Percentiles rank a stretch among this genome's conserved stretches.
Evolutionary conservation across 2,113 vertebrate species (phyloP).

Genomic region (Genyomyrus donnyi): DNA sequence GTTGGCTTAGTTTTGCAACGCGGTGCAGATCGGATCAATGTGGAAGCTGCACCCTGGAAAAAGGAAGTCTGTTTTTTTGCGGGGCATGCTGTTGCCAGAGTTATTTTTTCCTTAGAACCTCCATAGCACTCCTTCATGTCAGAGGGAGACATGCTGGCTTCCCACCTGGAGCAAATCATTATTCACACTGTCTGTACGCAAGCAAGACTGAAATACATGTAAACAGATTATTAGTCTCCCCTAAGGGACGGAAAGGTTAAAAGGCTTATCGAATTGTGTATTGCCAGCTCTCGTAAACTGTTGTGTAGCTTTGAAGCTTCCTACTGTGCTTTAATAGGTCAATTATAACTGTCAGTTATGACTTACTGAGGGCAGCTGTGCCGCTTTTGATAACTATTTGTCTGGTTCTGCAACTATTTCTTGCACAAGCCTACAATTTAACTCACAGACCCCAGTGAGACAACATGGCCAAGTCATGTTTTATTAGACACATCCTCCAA

Average conservation of each 20-base stretch:
- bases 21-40: conserved; percentile 14
- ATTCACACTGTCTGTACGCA: not conserved
- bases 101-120: not conserved
- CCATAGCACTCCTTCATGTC: not conserved
- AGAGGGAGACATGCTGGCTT: not conserved
- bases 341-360: conserved; percentile 13
- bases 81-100: not conserved
- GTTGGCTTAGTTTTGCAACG: not conserved
- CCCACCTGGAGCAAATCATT: conserved; percentile 8
- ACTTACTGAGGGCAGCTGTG: not conserved
- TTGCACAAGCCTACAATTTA: not conserved
- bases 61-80: conserved; percentile 1
- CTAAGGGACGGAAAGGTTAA: not conserved
- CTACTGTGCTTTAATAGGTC: conserved; percentile 2
- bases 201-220: not conserved
- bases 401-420: not conserved
- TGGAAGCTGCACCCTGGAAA: not conserved
- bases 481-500: not conserved
- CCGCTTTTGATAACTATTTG: not conserved
- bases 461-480: not conserved
- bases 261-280: not conserved
- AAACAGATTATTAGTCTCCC: conserved; percentile 4
- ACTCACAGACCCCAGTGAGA: not conserved
- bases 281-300: not conserved
- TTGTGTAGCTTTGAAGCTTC: not conserved